These are phyloP conservation scores for Sebastes nivosus DNA, from an alignment of 2,797 vertebrate genomes.

Conservation along the genomic window DNA sequence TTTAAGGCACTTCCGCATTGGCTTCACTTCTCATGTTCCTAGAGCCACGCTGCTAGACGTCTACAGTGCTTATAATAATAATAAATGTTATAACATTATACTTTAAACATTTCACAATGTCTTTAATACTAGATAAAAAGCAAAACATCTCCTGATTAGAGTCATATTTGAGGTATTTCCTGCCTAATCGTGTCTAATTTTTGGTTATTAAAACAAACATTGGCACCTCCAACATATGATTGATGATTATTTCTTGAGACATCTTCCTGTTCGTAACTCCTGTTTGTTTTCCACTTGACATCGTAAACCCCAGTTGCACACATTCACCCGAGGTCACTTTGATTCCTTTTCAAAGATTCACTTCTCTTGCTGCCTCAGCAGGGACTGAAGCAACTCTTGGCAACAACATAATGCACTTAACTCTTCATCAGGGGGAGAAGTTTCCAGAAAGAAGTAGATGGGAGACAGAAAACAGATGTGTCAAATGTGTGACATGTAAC, in stretches of 20 bases:
- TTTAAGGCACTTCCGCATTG: too few relatives aligned
- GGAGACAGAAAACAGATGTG: slow-evolving; percentile 62
- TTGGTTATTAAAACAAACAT: neutral
- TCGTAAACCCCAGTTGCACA: slow-evolving; percentile 2
- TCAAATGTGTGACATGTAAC: slow-evolving; percentile 30
- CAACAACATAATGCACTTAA: slow-evolving; percentile 27
- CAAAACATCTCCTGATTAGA: neutral
- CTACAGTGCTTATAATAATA: too few relatives aligned
- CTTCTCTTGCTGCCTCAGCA: slow-evolving; percentile 45
- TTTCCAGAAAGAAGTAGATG: slow-evolving; percentile 31
- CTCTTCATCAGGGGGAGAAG: slow-evolving; percentile 22
- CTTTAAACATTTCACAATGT: neutral
- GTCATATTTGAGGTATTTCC: neutral
- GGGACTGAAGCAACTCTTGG: slow-evolving; percentile 32
- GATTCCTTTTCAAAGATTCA: slow-evolving; percentile 22
- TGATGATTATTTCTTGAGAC: neutral
- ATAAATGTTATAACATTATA: too few relatives aligned
- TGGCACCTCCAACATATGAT: neutral
- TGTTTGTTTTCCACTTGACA: slow-evolving; percentile 1
- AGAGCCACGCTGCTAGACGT: too few relatives aligned
- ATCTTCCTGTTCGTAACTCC: slow-evolving; percentile 5
- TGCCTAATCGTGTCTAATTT: neutral
- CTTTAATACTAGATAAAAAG: neutral
- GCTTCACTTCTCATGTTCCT: too few relatives aligned
- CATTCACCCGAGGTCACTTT: slow-evolving; percentile 5